Base-by-base conservation (phyloP, 2,113 vertebrate genomes). In the Callipepla squamata region DNA sequence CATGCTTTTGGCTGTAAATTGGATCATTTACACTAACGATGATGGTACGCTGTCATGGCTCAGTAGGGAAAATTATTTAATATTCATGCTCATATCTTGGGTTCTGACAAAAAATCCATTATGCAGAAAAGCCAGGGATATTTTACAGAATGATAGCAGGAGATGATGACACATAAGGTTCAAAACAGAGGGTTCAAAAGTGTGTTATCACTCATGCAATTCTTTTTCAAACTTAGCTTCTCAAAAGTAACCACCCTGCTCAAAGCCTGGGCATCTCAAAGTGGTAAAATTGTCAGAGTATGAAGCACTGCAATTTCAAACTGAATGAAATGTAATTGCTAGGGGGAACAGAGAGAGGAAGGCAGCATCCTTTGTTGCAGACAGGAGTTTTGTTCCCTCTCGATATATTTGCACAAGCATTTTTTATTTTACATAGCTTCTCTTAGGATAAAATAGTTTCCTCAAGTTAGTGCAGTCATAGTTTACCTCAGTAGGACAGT, bases 11-110 rank as follows among this genome's bases (percentile, higher is more conserved):
- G 72, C 87, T 92, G 55, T 87, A 92, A 94, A 92, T 87, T 47
- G 94, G 87, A 87, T 91, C 74, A 66, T 94, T 94, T 91, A 63
- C 89, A 75, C 72, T 94, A 85, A 91, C 44, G 89, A 80, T 92
- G 91, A 70, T 90, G 87, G 82, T 50, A 1, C 50, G 85, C 91
- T 92, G 87, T 76, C 89, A 61, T 77, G 81, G 93, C 91, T 94
- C 91, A 42, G 61, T 30, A 63, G 72, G 81, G 81, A 91, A 61
- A 42, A 70, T 74, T 81, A 70, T 67, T 95, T 96, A 89, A 82
- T 93, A 94, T 96, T 93, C 91, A 59, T 80, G 57, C 87, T 89
- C 32, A 6, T 70, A 22, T 55, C 89, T 66, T 66, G 65, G 75
- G 16, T 55, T 28, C 68, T 34, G 93, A 57, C 67, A 77, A 69